A percentile compares a stretch with the other conserved stretches of the same genome.
Conservation (phyloP, 1,140 invertebrate genomes). For the Calosoma granatense region DNA sequence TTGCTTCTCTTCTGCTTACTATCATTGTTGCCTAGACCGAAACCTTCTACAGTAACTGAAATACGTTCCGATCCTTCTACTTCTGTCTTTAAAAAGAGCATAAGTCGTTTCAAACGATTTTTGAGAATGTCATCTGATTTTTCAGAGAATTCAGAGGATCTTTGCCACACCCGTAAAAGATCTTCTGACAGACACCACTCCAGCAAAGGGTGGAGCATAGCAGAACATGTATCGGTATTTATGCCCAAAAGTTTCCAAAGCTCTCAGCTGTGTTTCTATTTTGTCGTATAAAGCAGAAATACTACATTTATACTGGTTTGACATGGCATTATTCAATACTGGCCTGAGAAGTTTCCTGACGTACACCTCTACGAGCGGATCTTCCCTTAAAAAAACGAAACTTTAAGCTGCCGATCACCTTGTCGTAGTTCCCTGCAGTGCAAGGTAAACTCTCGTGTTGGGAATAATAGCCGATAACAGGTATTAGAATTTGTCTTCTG, state of each 20-base stretch:
- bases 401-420: conserved; percentile 24
- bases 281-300: conserved; percentile 13
- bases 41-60: neutral
- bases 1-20: neutral
- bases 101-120: neutral
- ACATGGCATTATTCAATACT: conserved; percentile 12
- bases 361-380: conserved; percentile 28
- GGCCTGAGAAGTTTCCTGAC: conserved; percentile 25
- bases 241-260: conserved; percentile 28
- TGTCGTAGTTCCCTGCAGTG: conserved; percentile 22
- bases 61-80: neutral
- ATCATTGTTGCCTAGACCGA: neutral
- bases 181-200: conserved; percentile 27
- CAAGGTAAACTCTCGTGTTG: conserved; percentile 22
- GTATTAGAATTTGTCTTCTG: conserved; percentile 26
- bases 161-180: conserved; percentile 23
- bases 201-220: conserved; percentile 27
- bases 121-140: neutral
- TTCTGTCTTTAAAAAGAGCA: neutral
- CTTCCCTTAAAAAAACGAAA: conserved; percentile 24
- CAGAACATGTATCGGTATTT: conserved; percentile 24
- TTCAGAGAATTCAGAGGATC: conserved; percentile 2
- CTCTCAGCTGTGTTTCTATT: conserved; percentile 20
- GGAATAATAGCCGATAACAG: conserved; percentile 20
- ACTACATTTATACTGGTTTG: neutral